These are phyloP conservation scores for Neoaliturus tenellus DNA, from an alignment of 2,888 invertebrate species.

Conservation along the genomic window DNA sequence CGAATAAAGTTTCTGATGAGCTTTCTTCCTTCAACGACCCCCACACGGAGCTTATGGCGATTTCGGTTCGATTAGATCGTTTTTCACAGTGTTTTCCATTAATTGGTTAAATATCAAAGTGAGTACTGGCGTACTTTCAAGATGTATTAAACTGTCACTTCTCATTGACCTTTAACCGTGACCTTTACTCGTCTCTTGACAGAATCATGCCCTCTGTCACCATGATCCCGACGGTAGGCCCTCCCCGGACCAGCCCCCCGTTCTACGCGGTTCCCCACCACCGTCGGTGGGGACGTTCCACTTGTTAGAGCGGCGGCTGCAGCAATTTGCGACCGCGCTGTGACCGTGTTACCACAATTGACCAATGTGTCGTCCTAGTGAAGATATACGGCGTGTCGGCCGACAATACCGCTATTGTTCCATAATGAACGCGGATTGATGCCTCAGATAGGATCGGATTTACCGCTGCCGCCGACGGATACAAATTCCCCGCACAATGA, in stretches of 20 bases:
- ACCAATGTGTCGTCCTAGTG: conserved; percentile 52
- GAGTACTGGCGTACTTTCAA: too few species aligned
- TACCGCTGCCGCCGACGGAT: conserved; percentile 44
- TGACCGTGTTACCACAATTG: conserved; percentile 46
- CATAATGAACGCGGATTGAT: conserved; percentile 51
- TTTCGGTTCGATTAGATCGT: too few species aligned
- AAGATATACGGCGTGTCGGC: conserved; percentile 46
- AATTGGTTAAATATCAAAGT: too few species aligned
- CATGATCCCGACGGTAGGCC: neutral
- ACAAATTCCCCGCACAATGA: conserved; percentile 52
- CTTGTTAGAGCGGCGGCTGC: conserved; percentile 19
- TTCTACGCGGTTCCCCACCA: too few species aligned
- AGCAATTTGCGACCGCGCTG: conserved; percentile 28
- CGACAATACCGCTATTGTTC: conserved; percentile 48
- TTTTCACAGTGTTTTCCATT: too few species aligned
- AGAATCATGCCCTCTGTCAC: too few species aligned
- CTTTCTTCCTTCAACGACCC: too few species aligned
- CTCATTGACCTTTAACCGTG: neutral
- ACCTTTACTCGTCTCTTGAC: too few species aligned
- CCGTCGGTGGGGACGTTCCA: neutral
- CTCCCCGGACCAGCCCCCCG: too few species aligned
- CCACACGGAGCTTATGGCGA: too few species aligned
- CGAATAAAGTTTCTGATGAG: too few species aligned
- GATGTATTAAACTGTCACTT: too few species aligned
- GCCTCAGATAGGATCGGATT: conserved; percentile 45